A percentile compares a stretch with the other conserved stretches of the same genome.
These are phyloP conservation scores for Chelidonichthys spinosus DNA, from an alignment of 2,797 vertebrate species.

Conservation along the genomic window DNA sequence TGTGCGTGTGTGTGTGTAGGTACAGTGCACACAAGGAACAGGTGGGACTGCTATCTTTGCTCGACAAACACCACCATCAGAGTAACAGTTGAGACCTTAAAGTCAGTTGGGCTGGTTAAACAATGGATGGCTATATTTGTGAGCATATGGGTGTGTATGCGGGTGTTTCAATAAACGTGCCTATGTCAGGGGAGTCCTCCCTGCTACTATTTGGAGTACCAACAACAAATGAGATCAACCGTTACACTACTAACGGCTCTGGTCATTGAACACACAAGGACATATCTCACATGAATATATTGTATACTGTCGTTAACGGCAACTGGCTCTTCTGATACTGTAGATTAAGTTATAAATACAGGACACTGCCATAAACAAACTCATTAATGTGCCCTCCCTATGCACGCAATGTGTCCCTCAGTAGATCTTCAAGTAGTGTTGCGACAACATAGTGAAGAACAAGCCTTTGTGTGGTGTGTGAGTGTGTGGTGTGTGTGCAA, in stretches of 20 bases:
- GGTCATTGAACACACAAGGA: slow-evolving; percentile 29
- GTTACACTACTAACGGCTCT: slow-evolving; percentile 42
- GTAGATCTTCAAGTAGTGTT: slow-evolving; percentile 41
- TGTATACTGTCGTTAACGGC: neutral
- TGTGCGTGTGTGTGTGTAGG: neutral
- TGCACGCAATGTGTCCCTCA: slow-evolving; percentile 44
- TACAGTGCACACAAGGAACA: slow-evolving; percentile 72
- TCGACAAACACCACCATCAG: slow-evolving; percentile 74
- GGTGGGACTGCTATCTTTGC: slow-evolving; percentile 73
- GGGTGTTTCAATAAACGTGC: slow-evolving; percentile 42
- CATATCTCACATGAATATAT: neutral
- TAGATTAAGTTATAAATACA: neutral
- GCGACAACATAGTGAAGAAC: slow-evolving; percentile 65
- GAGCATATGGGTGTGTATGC: slow-evolving; percentile 22
- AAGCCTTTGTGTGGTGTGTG: slow-evolving; percentile 49
- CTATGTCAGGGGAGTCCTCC: slow-evolving; percentile 10
- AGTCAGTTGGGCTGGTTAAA: slow-evolving; percentile 73
- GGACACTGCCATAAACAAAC: slow-evolving; percentile 38
- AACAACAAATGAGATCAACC: slow-evolving; percentile 41
- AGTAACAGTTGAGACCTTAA: slow-evolving; percentile 65
- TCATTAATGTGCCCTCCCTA: slow-evolving; percentile 27
- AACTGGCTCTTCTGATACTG: slow-evolving; percentile 17
- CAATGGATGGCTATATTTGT: slow-evolving; percentile 68
- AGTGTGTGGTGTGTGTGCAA: slow-evolving; percentile 41
- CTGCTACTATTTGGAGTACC: slow-evolving; percentile 41